phyloP scores from a whole-genome alignment of 2,797 vertebrate genomes.

The Chelon labrosus region DNA sequence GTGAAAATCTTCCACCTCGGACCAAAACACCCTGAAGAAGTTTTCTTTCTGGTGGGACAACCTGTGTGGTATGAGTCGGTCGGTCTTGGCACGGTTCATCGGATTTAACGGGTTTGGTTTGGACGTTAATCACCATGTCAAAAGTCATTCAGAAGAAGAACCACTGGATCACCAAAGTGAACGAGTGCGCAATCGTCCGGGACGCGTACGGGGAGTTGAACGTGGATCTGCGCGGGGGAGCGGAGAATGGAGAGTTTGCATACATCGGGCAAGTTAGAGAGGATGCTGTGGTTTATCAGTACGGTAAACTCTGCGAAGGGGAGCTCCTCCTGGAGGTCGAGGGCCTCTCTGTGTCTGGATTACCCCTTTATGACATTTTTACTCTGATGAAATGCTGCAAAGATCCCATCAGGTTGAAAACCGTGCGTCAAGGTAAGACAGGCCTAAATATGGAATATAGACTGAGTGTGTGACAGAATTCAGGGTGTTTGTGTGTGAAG shows the following conservation, averaged over 20 bases:
- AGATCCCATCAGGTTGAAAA: slow-evolving; percentile 88
- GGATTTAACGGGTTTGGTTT: slow-evolving; percentile 69
- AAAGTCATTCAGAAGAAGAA: slow-evolving; percentile 92
- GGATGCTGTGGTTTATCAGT: slow-evolving; percentile 77
- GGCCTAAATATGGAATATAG: background rate
- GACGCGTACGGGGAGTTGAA: slow-evolving; percentile 85
- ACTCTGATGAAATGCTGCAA: slow-evolving; percentile 87
- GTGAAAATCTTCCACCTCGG: slow-evolving; percentile 56
- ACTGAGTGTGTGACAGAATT: background rate
- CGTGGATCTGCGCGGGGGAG: slow-evolving; percentile 90
- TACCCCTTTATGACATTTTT: slow-evolving; percentile 92
- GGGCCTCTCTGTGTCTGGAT: slow-evolving; percentile 90
- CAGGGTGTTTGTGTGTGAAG: too few relatives aligned
- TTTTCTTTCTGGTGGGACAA: slow-evolving; percentile 62
- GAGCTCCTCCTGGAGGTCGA: slow-evolving; percentile 93
- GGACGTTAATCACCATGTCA: slow-evolving; percentile 82
- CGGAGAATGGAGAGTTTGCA: slow-evolving; percentile 92
- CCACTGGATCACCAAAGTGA: slow-evolving; percentile 92
- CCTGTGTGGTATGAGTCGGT: slow-evolving; percentile 66
- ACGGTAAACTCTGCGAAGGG: slow-evolving; percentile 83
- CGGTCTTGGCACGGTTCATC: slow-evolving; percentile 36
- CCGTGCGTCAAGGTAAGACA: slow-evolving; percentile 91
- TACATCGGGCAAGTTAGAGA: slow-evolving; percentile 83
- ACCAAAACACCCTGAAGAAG: slow-evolving; percentile 73
- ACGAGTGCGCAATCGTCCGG: slow-evolving; percentile 84